Evolutionary conservation across 2,888 invertebrate genomes (phyloP), one percentile per base, ranked within the genome.

Genomic region (Frankliniella intonsa): DNA sequence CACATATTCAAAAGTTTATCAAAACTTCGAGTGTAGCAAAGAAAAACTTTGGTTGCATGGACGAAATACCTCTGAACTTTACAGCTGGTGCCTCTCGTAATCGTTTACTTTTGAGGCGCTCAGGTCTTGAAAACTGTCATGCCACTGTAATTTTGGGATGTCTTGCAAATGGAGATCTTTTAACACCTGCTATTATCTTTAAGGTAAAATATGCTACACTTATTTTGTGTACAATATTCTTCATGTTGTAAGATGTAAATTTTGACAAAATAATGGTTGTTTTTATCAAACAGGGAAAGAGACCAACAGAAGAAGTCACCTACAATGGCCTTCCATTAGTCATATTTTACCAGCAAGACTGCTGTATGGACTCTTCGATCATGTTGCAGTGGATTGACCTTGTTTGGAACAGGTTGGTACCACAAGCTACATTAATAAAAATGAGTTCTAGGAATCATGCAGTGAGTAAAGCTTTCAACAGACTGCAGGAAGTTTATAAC

Each of bases 1-100:
- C 80, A 14, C 50, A 50, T 17, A 82, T 85, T 22, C 83, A 81
- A 11, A 80, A 82, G 22, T 17, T 84, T 3, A 69, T 86, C 17
- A 65, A 12, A 50, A 19, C 80, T 10, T 83, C 82, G 17, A 65
- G 69, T 2, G 81, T 85, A n/a, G 27, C 81, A 1, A 79, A 38
- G 14, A 80, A 82, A 38, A 81, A 83, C 49, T 84, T 87, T 49
- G 85, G 86, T 11, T 85, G 85, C 79, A 85, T 87, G 84, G 87
- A 87, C 83, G 87, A 87, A 82, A 84, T 87, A 25, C 86, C 86
- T 14, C 76, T 87, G 8, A 85, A 84, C 80, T 86, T 87, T 83
- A 82, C 84, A 49, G 51, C 84, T 80, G 81, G 82, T 25, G 25
- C 49, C 14, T 27, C 38, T 49, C 81, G 81, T 49, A 81, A 81